Evolutionary conservation across 2,888 invertebrate species (phyloP).

Genomic region (Tenthredo distinguenda): DNA sequence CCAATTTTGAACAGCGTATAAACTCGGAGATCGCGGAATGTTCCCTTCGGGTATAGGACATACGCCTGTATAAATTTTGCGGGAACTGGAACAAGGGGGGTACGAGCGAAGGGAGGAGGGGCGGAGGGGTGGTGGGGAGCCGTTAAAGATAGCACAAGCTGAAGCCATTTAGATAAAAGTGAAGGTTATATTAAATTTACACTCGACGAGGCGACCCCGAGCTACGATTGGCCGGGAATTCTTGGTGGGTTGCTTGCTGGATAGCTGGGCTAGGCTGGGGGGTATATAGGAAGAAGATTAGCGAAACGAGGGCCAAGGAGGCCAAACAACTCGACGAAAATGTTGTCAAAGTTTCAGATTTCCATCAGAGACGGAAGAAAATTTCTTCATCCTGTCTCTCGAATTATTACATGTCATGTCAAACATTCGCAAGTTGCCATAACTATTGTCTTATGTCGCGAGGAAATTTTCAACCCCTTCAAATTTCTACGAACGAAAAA

Average conservation of each 20-base stretch:
- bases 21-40: neutral
- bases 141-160: conserved; percentile 56
- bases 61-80: conserved; percentile 39
- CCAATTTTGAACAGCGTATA: neutral
- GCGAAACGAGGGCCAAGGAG: conserved; percentile 41
- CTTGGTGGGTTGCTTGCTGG: conserved; percentile 15
- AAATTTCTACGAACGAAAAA: neutral
- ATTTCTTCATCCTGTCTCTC: conserved; percentile 18
- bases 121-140: neutral
- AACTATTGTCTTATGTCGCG: neutral
- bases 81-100: conserved; percentile 32
- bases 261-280: neutral
- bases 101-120: neutral
- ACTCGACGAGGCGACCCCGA: conserved; percentile 56
- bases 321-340: conserved; percentile 53
- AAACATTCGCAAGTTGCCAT: too few species aligned
- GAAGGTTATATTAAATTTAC: conserved; percentile 72
- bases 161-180: conserved; percentile 73
- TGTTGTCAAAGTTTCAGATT: conserved; percentile 47
- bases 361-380: conserved; percentile 15
- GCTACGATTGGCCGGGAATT: conserved; percentile 42
- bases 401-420: neutral
- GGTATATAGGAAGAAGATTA: conserved; percentile 42
- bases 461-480: neutral
- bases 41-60: conserved; percentile 19